phyloP scores from a whole-genome alignment of 2,797 vertebrate species.

The Gila robusta region DNA sequence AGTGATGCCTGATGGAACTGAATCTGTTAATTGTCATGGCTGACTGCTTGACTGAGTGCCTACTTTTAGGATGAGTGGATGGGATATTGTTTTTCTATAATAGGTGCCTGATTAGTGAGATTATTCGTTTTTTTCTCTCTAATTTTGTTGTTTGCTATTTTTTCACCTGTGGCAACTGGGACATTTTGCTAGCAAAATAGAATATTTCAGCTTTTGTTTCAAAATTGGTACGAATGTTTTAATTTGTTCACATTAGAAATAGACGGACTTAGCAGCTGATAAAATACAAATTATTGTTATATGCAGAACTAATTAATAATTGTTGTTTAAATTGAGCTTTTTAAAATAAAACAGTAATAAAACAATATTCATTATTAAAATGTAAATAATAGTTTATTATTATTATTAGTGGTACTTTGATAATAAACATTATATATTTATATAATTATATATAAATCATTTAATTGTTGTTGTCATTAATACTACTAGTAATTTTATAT shows the following conservation, averaged over 20 bases:
- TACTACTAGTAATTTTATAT: no score
- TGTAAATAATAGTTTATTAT: not conserved
- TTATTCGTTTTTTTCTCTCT: not conserved
- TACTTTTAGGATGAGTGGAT: constrained; percentile 24
- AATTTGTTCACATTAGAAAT: not conserved
- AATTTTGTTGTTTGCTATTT: not conserved
- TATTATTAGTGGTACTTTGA: not conserved
- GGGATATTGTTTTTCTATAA: constrained; percentile 13
- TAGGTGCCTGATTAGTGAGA: not conserved
- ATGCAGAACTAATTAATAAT: not conserved
- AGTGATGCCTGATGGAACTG: constrained; percentile 14
- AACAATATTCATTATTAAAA: not conserved
- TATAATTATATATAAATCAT: not conserved
- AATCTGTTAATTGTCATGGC: constrained; percentile 47
- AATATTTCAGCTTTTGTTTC: not conserved
- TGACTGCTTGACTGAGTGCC: constrained; percentile 22
- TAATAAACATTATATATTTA: not conserved
- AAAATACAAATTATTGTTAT: not conserved
- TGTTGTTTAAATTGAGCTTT: not conserved
- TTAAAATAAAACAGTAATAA: not conserved
- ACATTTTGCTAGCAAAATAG: not conserved
- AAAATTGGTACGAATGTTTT: not conserved
- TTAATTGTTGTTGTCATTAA: no score
- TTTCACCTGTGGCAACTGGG: not conserved
- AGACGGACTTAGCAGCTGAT: not conserved